A percentile compares a stretch with the other conserved stretches of the same genome.
These are phyloP conservation scores for Sphenodon punctatus DNA, from an alignment of 2,797 vertebrate species.

Conservation along the genomic window DNA sequence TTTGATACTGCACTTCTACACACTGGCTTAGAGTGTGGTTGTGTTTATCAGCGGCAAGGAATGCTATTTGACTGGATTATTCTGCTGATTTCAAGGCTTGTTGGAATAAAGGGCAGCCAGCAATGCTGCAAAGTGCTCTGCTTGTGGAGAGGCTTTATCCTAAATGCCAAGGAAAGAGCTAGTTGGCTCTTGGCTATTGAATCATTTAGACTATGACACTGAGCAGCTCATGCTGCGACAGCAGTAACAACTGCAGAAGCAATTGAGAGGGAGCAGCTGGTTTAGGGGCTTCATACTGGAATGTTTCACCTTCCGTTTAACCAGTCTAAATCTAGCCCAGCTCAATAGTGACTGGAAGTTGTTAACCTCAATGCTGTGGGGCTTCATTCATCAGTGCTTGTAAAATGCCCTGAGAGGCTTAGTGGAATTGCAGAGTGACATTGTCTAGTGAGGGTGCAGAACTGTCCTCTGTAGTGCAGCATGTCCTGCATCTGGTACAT, in stretches of 20 bases:
- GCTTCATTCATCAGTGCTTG: background rate
- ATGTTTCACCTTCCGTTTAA: background rate
- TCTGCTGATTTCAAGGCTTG: background rate
- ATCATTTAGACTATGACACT: background rate
- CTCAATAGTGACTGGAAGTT: background rate
- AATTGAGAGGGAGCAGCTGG: background rate
- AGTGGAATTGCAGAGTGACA: accelerated
- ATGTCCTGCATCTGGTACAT: background rate
- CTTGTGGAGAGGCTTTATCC: background rate
- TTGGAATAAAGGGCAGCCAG: background rate
- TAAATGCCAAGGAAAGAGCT: background rate
- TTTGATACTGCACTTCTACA: too few relatives aligned
- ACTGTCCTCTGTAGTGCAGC: background rate
- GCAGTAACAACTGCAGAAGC: background rate
- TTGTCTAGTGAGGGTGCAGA: accelerated
- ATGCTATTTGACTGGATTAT: background rate
- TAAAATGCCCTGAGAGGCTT: background rate
- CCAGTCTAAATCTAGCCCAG: background rate
- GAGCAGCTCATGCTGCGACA: background rate
- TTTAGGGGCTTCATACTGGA: background rate
- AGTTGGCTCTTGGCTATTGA: background rate
- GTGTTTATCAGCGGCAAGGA: background rate
- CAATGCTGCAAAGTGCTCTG: background rate
- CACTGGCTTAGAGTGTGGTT: background rate
- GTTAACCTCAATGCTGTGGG: background rate